Base-by-base conservation (phyloP, 1,140 invertebrate species). In the Pachyrhynchus sulphureomaculatus region DNA sequence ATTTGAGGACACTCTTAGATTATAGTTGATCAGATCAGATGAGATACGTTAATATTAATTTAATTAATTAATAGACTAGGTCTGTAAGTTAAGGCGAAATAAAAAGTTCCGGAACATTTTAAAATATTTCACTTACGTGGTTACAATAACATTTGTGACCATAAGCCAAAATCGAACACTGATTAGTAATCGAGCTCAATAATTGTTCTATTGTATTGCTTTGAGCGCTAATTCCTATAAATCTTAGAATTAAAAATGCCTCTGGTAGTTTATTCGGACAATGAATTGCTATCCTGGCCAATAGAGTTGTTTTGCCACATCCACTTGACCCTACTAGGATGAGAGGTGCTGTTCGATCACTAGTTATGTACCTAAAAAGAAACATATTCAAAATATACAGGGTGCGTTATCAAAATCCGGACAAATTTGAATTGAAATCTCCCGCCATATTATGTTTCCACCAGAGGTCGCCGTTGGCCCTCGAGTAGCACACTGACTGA, bases 261-360 rank as follows among this genome's bases (percentile, higher is more conserved):
- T 89, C 85, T 1, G 84, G 84, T 60, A 85, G 80, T 86, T 88
- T 90, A 63, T 76, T 81, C 69, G 82, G 83, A 72, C 79, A 85
- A 63, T 80, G 82, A 62, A 86, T 83, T 21, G 84, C 84, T 3
- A 87, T 83, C 66, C 88, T 83, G 2, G 89, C 87, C 5, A 91
- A 77, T 4, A 93, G 76, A 4, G 88, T 87, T 2, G 88, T 90
- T 76, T 93, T 93, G 0, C 92, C 92, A 75, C 88, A 88, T 15
- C 91, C 92, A 9, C 84, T 80, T 24, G 85, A 83, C 0, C 91
- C 92, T 60, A 88, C 83, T n/a, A 94, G 73, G 10, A 92, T 81
- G 47, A 93, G 75, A 0, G 89, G 89, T 32, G 74, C 68, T 0
- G 80, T 74, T n/a, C 76, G 81, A 32, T 81, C 81, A 33, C 85